phyloP scores from a whole-genome alignment of 2,113 vertebrate genomes.

The Panthera tigris region DNA sequence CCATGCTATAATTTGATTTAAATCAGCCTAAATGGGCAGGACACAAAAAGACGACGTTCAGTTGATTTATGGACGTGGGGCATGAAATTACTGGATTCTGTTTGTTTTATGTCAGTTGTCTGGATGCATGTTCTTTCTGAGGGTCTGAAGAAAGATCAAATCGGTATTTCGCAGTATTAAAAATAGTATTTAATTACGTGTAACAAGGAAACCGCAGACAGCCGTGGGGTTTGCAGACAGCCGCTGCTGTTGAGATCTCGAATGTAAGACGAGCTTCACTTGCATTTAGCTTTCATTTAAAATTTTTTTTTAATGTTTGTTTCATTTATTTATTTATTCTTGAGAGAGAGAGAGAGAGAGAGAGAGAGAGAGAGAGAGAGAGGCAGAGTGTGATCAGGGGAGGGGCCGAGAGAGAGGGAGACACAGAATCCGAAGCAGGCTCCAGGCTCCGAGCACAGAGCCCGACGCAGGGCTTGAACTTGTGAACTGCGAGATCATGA shows the following conservation, averaged over 20 bases:
- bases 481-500: background rate
- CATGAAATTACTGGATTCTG: background rate
- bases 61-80: background rate
- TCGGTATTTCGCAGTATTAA: background rate
- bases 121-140: background rate
- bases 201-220: background rate
- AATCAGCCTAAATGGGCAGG: constrained; percentile 1
- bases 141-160: background rate
- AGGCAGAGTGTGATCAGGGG: no score
- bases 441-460: rapidly evolving
- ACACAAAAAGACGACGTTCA: background rate
- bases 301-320: background rate
- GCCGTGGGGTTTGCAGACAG: rapidly evolving
- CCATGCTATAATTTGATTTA: background rate
- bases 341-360: no score
- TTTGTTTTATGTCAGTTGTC: background rate
- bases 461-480: rapidly evolving
- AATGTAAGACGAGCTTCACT: background rate
- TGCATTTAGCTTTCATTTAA: background rate
- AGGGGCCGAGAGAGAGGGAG: background rate
- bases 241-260: background rate
- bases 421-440: background rate
- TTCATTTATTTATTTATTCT: background rate
- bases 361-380: no score
- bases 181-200: background rate